Evolutionary conservation across 2,797 vertebrate species (phyloP).

Genomic region (Pipistrellus kuhlii): DNA sequence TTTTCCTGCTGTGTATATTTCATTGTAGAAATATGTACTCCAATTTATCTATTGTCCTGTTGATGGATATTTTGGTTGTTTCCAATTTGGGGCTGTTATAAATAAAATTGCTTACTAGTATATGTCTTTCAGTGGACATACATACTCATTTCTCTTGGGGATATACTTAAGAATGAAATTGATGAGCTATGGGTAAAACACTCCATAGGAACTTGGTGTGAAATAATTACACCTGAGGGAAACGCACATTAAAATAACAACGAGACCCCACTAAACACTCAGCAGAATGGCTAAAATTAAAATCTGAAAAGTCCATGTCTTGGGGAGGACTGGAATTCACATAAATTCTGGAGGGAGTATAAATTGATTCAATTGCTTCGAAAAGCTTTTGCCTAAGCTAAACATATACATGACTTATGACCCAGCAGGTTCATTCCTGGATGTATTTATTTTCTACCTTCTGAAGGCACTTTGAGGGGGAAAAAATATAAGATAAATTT

Average conservation of each 20-base stretch:
- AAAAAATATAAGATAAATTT: not conserved
- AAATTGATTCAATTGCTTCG: not conserved
- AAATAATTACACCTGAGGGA: not conserved
- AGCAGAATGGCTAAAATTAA: not conserved
- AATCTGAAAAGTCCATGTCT: not conserved
- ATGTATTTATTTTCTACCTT: conserved; percentile 9
- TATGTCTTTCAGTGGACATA: not conserved
- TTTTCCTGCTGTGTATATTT: not conserved
- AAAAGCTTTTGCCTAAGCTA: not conserved
- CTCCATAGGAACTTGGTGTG: not conserved
- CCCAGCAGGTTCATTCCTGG: not conserved
- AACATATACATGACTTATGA: not conserved
- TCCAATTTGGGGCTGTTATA: not conserved
- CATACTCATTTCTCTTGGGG: not conserved
- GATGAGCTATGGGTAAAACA: not conserved
- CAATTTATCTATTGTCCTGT: not conserved
- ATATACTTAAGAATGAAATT: conserved; percentile 21
- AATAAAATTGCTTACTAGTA: not conserved
- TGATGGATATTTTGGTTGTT: not conserved
- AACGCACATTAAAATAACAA: conserved; percentile 29
- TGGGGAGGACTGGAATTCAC: not conserved
- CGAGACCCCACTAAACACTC: not conserved
- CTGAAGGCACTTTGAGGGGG: not conserved
- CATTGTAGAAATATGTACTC: not conserved
- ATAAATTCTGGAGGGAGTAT: not conserved